Base-by-base conservation (phyloP, 2,113 vertebrate genomes). In the Vidua macroura region DNA sequence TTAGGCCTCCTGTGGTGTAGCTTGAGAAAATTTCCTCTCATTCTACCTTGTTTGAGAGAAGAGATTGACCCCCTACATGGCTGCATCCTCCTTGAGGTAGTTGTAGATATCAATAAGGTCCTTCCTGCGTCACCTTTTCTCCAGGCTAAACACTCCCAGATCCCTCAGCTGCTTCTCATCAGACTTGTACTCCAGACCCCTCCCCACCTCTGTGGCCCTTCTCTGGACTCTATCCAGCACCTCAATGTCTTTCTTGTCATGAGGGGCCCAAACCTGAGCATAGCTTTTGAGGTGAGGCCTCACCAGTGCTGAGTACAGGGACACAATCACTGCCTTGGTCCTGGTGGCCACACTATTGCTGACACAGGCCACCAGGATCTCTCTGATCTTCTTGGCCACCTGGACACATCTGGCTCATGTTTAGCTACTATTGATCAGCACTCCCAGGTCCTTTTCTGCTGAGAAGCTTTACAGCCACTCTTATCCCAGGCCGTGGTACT, bases 401-500 rank as follows among this genome's bases (percentile, higher is more conserved):
- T 24, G 33, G 9, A 4, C 43, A 80, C 13, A 37, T 10, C 28
- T 18, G 30, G 37, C 2, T 52, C 51, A 18, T 30, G 5, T 12
- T 30, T 31, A 53, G 16, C 25, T 4, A 6, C 19, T n/a, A 14
- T 0, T 6, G 3, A n/a, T 19, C 39, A 7, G 2, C 11, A 12
- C 1, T 6, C 5, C 7, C 4, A 39, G 24, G 10, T 27, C 17
- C 4, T 66, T 76, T 81, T n/a, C 31, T 1, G 0, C 7, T 4
- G 6, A 13, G 22, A 21, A 33, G 5, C 16, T 56, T 58, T 51
- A 7, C 33, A 90, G 25, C 4, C 39, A 22, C 28, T 35, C 21
- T 46, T 51, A 24, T 16, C 4, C 13, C 11, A 14, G 11, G 5
- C 41, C 39, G 11, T 72, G 41, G 21, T 4, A 1, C 7, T 58